Percentiles rank a stretch among this genome's conserved stretches.
These are phyloP conservation scores for Condylura cristata DNA, from an alignment of 2,113 vertebrate species.

Conservation along the genomic window DNA sequence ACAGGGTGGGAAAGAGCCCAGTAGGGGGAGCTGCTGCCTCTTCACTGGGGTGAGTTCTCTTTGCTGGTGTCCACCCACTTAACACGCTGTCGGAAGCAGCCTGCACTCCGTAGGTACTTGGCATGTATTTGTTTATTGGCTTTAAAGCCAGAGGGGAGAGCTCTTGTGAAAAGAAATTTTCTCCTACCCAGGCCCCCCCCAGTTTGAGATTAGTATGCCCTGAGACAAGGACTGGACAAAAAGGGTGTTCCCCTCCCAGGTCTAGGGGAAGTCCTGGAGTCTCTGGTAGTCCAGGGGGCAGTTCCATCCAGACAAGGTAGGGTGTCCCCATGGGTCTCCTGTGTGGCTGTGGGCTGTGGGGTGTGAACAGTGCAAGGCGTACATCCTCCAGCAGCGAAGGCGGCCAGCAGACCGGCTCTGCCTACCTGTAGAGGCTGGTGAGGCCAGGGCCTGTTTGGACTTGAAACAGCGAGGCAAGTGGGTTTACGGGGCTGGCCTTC, in stretches of 20 bases:
- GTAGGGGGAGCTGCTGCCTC: constrained; percentile 82
- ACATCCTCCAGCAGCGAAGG: constrained; percentile 40
- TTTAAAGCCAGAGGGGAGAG: neutral
- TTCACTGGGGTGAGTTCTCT: constrained; percentile 12
- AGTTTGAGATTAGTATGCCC: neutral
- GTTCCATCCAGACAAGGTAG: neutral
- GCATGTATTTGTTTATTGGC: neutral
- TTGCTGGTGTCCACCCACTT: neutral
- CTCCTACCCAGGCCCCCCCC: neutral
- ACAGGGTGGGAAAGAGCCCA: constrained; percentile 59
- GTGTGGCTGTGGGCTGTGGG: constrained; percentile 2
- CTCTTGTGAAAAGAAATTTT: neutral
- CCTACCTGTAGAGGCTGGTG: constrained; percentile 67
- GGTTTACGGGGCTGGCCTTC: constrained; percentile 52
- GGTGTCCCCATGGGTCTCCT: neutral
- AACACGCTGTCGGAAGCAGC: neutral
- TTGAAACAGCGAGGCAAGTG: constrained; percentile 65
- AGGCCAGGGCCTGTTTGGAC: constrained; percentile 72
- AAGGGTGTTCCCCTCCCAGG: neutral
- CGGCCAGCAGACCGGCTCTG: constrained; percentile 45
- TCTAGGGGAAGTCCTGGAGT: neutral
- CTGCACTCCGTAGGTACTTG: neutral
- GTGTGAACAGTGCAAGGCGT: constrained; percentile 25
- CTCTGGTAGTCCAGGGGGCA: neutral
- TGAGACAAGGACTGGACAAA: neutral